Percentiles rank a stretch among this genome's conserved stretches.
phyloP scores from a whole-genome alignment of 2,888 invertebrate species.

The Alcis repandata region DNA sequence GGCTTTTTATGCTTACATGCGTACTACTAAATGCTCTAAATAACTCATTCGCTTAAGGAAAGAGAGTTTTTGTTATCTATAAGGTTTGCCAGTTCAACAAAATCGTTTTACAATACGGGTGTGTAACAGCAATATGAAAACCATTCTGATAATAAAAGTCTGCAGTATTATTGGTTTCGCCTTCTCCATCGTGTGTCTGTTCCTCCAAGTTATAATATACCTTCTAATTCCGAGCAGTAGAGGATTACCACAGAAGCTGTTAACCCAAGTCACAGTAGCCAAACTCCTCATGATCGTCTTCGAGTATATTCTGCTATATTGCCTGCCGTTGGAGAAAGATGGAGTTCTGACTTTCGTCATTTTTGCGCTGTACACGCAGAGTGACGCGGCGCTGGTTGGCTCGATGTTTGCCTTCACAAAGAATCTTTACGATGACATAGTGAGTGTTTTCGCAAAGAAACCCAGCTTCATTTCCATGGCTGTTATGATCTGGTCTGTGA shows the following conservation, averaged over 20 bases:
- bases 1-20: too few species aligned
- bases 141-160: conserved; percentile 23
- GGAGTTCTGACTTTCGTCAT: conserved; percentile 6
- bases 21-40: too few species aligned
- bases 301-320: too few species aligned
- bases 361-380: conserved; percentile 58
- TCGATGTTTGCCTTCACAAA: conserved; percentile 68
- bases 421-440: too few species aligned
- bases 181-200: conserved; percentile 55
- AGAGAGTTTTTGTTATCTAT: too few species aligned
- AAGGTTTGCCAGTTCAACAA: neutral
- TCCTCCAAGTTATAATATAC: conserved; percentile 58
- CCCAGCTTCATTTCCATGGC: conserved; percentile 36
- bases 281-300: conserved; percentile 60
- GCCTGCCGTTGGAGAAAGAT: too few species aligned
- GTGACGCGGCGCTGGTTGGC: conserved; percentile 62
- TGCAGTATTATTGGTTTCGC: conserved; percentile 61
- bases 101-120: neutral
- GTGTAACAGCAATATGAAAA: conserved; percentile 54
- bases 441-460: too few species aligned
- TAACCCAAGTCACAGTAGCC: conserved; percentile 64
- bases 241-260: conserved; percentile 66
- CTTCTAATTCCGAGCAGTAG: conserved; percentile 57
- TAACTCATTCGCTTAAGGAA: too few species aligned
- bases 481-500: conserved; percentile 57